Conservation (phyloP, 2,113 vertebrate genomes). For the Tachycineta bicolor region DNA sequence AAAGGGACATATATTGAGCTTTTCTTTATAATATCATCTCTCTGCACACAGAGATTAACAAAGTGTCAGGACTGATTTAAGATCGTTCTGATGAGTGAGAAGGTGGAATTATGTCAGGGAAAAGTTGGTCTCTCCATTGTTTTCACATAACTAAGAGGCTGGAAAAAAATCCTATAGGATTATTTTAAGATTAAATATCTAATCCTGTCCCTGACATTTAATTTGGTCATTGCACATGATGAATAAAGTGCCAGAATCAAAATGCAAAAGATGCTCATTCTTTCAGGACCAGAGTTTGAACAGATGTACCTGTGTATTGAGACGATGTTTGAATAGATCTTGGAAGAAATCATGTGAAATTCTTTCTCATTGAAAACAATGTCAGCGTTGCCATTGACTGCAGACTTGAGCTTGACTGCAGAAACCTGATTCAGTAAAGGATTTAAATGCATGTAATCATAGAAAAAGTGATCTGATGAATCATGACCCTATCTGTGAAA, state of each 20-base stretch:
- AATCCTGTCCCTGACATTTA: neutral
- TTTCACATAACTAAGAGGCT: neutral
- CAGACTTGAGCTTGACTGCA: neutral
- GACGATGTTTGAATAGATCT: neutral
- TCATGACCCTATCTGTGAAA: neutral
- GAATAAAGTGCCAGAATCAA: neutral
- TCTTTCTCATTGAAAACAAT: neutral
- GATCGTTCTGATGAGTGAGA: neutral
- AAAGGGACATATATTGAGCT: neutral
- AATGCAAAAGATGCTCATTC: neutral
- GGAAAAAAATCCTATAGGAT: neutral
- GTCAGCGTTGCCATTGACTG: neutral
- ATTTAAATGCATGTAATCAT: neutral
- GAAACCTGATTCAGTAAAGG: neutral
- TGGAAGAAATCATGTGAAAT: neutral
- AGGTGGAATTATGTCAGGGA: neutral
- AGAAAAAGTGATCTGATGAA: constrained; percentile 6
- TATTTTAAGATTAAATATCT: neutral
- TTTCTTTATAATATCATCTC: neutral
- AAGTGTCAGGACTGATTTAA: neutral
- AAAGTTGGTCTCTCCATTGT: neutral
- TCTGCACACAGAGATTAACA: neutral
- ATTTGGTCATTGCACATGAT: neutral
- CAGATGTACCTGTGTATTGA: neutral
- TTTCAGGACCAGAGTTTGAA: neutral